Evolutionary conservation across 2,797 vertebrate genomes (phyloP).

Genomic region (Limosa lapponica): DNA sequence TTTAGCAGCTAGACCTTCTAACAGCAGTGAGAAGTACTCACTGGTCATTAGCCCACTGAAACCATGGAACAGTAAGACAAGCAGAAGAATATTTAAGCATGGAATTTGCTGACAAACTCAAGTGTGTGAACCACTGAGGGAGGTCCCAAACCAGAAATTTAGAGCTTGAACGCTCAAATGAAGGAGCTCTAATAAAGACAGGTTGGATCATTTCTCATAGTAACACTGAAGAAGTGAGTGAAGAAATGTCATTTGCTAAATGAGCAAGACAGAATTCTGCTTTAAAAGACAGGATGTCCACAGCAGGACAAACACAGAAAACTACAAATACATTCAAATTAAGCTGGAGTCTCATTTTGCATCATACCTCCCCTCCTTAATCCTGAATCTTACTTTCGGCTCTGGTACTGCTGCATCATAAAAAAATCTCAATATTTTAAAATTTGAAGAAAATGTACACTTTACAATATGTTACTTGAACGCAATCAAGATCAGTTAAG

Average conservation of each 20-base stretch:
- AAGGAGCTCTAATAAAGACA: neutral
- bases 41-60: neutral
- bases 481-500: neutral
- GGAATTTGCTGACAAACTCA: neutral
- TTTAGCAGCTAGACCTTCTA: neutral
- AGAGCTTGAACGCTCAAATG: neutral
- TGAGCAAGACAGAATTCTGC: neutral
- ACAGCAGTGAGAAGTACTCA: neutral
- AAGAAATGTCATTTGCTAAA: neutral
- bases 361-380: neutral
- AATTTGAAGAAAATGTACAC: neutral
- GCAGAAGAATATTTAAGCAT: neutral
- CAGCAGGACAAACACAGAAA: neutral
- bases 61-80: neutral
- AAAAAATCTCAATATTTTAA: neutral
- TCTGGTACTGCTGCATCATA: neutral
- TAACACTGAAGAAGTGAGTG: neutral
- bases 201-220: neutral
- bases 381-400: rapidly evolving
- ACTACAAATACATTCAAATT: neutral
- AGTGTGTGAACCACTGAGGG: neutral
- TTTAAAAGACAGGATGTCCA: neutral
- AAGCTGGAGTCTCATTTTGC: neutral
- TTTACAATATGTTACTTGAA: neutral
- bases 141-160: neutral